These are phyloP conservation scores for Argyrosomus regius DNA, from an alignment of 2,797 vertebrate genomes.

Conservation along the genomic window DNA sequence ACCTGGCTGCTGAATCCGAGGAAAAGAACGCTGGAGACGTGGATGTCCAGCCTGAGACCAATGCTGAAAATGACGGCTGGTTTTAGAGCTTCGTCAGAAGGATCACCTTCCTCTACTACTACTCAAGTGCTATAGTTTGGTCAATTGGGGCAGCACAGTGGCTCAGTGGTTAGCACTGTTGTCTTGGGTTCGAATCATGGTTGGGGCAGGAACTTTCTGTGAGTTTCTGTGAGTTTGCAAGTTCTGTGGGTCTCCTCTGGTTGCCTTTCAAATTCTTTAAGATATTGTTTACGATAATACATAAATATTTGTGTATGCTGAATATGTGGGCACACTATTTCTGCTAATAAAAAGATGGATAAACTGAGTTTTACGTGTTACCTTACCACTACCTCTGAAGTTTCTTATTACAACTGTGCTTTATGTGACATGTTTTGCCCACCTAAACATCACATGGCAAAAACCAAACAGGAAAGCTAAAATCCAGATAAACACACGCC, in stretches of 20 bases:
- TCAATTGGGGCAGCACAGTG: too few relatives aligned
- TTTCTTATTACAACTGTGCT: slow-evolving; percentile 35
- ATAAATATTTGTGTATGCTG: slow-evolving; percentile 36
- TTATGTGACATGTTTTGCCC: slow-evolving; percentile 50
- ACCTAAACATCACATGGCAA: slow-evolving; percentile 55
- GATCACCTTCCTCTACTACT: too few relatives aligned
- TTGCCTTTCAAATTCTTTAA: background rate
- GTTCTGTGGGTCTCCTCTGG: too few relatives aligned
- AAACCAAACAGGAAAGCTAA: slow-evolving; percentile 68
- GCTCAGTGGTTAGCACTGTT: too few relatives aligned
- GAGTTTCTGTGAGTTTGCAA: too few relatives aligned
- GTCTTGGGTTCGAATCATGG: too few relatives aligned
- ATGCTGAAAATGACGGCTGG: background rate
- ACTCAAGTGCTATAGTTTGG: too few relatives aligned
- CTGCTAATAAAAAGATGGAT: slow-evolving; percentile 29
- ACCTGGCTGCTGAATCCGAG: too few relatives aligned
- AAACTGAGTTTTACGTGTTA: slow-evolving; percentile 10
- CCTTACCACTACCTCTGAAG: slow-evolving; percentile 4
- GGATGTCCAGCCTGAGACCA: background rate
- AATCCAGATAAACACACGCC: slow-evolving; percentile 62
- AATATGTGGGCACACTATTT: slow-evolving; percentile 15
- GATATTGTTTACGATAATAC: background rate
- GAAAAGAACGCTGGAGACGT: background rate
- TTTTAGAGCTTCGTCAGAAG: background rate
- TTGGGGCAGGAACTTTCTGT: too few relatives aligned